Conservation (phyloP, 2,113 vertebrate genomes). For the Alethe diademata region DNA sequence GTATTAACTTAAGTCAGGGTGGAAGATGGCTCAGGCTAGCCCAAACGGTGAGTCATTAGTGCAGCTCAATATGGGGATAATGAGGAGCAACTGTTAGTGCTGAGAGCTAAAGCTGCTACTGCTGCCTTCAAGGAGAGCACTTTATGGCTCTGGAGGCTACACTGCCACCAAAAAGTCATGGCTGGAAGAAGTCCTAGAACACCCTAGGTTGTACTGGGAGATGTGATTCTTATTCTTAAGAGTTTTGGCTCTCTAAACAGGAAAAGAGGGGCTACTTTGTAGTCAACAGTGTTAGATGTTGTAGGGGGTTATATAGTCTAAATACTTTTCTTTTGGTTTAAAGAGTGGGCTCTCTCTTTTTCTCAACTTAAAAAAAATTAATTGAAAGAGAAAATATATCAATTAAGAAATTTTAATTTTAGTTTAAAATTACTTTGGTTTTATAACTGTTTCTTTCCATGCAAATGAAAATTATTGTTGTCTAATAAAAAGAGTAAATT, state of each 20-base stretch:
- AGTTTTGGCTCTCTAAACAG: background rate
- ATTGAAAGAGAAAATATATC: background rate
- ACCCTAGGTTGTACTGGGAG: background rate
- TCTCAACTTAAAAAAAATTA: background rate
- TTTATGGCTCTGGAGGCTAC: background rate
- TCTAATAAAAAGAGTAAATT: background rate
- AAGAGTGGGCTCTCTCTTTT: background rate
- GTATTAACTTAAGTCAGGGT: background rate
- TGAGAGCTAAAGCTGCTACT: background rate
- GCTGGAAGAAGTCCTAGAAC: background rate
- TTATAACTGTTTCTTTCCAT: background rate
- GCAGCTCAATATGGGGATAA: background rate
- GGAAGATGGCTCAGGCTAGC: background rate
- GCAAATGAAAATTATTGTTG: background rate
- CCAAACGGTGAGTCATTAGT: background rate
- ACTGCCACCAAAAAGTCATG: fast-evolving
- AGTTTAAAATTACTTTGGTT: no score
- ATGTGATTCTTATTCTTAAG: background rate
- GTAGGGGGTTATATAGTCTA: background rate
- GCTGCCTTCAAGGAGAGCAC: background rate
- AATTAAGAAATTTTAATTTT: no score
- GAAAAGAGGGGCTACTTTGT: background rate
- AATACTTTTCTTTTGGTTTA: background rate
- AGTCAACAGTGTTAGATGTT: background rate
- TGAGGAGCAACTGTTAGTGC: background rate